These are phyloP conservation scores for Erebia palarica DNA, from an alignment of 2,888 invertebrate species.

Conservation along the genomic window DNA sequence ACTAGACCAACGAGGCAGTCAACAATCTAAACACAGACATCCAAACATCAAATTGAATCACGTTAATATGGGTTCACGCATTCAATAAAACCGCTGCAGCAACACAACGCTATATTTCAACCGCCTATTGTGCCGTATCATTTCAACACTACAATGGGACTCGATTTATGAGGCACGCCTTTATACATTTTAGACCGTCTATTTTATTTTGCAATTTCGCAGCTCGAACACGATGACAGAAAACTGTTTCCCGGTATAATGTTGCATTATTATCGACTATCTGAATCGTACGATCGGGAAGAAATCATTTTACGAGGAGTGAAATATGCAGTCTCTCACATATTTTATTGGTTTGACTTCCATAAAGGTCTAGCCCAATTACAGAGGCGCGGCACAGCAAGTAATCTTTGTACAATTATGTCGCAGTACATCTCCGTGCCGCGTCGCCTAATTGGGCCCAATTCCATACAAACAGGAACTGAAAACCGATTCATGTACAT, in stretches of 20 bases:
- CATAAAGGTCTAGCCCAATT: too few species aligned
- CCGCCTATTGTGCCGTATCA: slow-evolving; percentile 56
- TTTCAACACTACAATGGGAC: slow-evolving; percentile 52
- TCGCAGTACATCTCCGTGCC: too few species aligned
- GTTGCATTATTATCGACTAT: slow-evolving; percentile 19
- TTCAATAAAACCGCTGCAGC: slow-evolving; percentile 53
- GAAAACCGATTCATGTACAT: too few species aligned
- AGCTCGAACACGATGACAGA: slow-evolving; percentile 32
- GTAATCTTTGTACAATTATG: too few species aligned
- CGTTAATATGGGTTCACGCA: slow-evolving; percentile 38
- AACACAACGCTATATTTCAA: slow-evolving; percentile 56
- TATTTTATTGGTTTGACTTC: background rate
- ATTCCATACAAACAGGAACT: too few species aligned
- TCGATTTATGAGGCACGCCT: slow-evolving; percentile 52
- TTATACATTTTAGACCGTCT: slow-evolving; percentile 38
- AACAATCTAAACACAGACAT: background rate
- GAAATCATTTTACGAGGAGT: slow-evolving; percentile 1
- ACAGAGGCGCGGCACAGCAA: too few species aligned
- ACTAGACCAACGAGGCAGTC: too few species aligned
- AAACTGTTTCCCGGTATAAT: slow-evolving; percentile 16
- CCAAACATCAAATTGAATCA: background rate
- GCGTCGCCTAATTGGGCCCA: too few species aligned
- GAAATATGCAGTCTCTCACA: background rate
- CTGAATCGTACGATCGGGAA: background rate
- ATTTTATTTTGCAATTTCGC: slow-evolving; percentile 40